Evolutionary conservation across 2,888 invertebrate genomes (phyloP).

Genomic region (Lordiphosa andalusiaca): DNA sequence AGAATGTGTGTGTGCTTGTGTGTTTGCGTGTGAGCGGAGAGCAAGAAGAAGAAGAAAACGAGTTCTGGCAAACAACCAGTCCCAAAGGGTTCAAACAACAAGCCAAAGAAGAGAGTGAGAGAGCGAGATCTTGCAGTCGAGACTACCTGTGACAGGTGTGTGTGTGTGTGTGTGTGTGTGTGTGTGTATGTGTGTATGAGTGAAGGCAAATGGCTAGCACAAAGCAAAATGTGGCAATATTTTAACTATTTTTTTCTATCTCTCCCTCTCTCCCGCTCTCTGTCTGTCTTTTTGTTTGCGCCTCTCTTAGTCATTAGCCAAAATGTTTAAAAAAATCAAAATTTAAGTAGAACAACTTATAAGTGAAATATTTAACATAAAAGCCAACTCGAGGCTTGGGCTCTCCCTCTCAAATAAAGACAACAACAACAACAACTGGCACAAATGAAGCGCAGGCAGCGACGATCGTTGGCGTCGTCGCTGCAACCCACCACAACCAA

Average conservation of each 20-base stretch:
- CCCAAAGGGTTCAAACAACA: constrained; percentile 46
- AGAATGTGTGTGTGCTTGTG: constrained; percentile 19
- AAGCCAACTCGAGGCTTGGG: constrained; percentile 5
- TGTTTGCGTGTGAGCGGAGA: constrained; percentile 22
- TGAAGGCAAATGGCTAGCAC: constrained; percentile 50
- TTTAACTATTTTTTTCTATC: constrained; percentile 6
- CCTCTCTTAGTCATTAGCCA: constrained; percentile 17
- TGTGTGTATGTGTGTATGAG: constrained; percentile 25
- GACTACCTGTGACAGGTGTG: constrained; percentile 65
- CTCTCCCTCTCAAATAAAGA: constrained; percentile 2
- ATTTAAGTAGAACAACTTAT: constrained; percentile 14
- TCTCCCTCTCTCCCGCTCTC: constrained; percentile 7
- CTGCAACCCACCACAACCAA: constrained; percentile 43
- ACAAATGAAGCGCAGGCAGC: constrained; percentile 58
- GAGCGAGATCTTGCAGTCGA: constrained; percentile 21
- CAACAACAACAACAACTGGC: constrained; percentile 42
- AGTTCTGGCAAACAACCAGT: constrained; percentile 62
- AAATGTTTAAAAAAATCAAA: constrained; percentile 15
- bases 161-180: constrained; percentile 28
- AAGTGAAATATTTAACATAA: constrained; percentile 21
- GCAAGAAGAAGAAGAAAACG: constrained; percentile 42
- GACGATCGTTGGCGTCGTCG: constrained; percentile 64
- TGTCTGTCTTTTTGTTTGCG: constrained; percentile 7
- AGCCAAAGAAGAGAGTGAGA: constrained; percentile 20
- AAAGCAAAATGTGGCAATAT: constrained; percentile 47